Conservation (phyloP, 2,797 vertebrate species). For the Clarias fuscus region DNA sequence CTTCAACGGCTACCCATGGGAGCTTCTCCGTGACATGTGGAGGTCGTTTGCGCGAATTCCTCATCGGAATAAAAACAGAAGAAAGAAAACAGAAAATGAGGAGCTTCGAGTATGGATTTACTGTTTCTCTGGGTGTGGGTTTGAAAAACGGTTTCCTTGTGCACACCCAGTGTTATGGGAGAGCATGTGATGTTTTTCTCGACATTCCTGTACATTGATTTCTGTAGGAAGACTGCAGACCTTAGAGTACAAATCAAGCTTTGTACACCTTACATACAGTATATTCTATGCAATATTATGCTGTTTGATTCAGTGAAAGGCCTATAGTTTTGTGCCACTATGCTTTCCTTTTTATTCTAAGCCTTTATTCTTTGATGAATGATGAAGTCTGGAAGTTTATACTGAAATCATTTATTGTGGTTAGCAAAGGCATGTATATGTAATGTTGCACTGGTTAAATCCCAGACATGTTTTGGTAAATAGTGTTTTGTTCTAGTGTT, state of each 20-base stretch:
- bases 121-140: conserved; percentile 28
- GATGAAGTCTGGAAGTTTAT: neutral
- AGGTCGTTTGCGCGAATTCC: conserved; percentile 71
- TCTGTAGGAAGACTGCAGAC: neutral
- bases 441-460: conserved; percentile 6
- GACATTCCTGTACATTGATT: conserved; percentile 1
- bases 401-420: neutral
- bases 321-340: neutral
- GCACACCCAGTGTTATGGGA: conserved; percentile 16
- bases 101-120: conserved; percentile 19
- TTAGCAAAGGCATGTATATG: neutral
- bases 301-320: neutral
- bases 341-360: neutral
- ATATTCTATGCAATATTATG: neutral
- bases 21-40: conserved; percentile 71
- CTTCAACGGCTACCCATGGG: conserved; percentile 65
- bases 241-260: neutral
- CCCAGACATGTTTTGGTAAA: conserved; percentile 29
- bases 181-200: neutral
- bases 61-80: conserved; percentile 58
- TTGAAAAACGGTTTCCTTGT: neutral
- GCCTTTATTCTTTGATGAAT: neutral
- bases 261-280: neutral
- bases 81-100: conserved; percentile 31
- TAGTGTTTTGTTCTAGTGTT: conserved; percentile 1